Evolutionary conservation across 2,113 vertebrate genomes (phyloP).

Genomic region (Arvicanthis niloticus): DNA sequence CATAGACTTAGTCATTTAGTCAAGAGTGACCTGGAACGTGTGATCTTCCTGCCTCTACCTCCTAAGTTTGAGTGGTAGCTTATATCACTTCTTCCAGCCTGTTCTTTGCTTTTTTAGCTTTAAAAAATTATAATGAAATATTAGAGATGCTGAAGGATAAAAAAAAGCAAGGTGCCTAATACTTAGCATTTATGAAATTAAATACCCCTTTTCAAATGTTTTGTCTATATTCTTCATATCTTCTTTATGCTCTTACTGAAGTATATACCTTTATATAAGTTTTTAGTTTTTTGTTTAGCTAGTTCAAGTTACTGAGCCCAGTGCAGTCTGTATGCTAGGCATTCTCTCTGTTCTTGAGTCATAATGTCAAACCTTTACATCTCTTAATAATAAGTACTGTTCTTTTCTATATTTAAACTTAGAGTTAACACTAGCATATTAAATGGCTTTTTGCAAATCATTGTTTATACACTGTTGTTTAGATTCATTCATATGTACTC

Average conservation of each 20-base stretch:
- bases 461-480: neutral
- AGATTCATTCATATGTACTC: neutral
- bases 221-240: neutral
- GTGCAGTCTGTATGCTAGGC: neutral
- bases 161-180: neutral
- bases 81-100: neutral
- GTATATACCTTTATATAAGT: neutral
- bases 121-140: slow-evolving; percentile 2
- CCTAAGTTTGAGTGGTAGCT: neutral
- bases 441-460: neutral
- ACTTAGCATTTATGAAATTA: neutral
- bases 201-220: neutral
- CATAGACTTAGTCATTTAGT: neutral
- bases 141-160: neutral
- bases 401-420: slow-evolving; percentile 13
- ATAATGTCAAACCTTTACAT: neutral
- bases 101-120: neutral
- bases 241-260: neutral
- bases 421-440: neutral
- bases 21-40: neutral
- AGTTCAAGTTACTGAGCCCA: neutral
- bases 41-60: neutral
- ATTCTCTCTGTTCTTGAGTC: neutral
- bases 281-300: neutral
- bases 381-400: slow-evolving; percentile 8